phyloP scores from a whole-genome alignment of 2,113 vertebrate species.

The Calyptommatus sinebrachiatus region DNA sequence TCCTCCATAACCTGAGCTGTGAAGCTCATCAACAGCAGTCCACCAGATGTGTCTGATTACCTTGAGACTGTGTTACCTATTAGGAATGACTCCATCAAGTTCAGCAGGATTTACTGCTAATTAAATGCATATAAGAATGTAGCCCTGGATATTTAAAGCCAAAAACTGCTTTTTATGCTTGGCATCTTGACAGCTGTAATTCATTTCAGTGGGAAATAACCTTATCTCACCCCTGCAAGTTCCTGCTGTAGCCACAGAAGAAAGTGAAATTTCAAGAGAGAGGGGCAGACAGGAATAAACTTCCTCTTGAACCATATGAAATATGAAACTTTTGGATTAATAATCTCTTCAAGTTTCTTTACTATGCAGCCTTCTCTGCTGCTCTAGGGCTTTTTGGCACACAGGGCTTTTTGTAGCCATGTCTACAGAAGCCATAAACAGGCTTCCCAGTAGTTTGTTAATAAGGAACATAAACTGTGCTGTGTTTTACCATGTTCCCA shows the following conservation, averaged over 20 bases:
- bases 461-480: neutral
- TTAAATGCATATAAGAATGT: too few relatives aligned
- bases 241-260: neutral
- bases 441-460: neutral
- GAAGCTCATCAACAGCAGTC: too few relatives aligned
- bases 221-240: neutral
- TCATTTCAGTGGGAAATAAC: neutral
- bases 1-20: too few relatives aligned
- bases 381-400: neutral
- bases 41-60: too few relatives aligned
- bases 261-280: neutral
- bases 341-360: neutral
- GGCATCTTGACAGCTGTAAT: neutral
- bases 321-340: neutral
- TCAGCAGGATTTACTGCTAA: neutral
- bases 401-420: neutral
- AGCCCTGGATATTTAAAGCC: neutral
- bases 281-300: neutral
- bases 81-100: neutral
- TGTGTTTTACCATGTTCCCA: neutral
- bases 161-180: neutral
- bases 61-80: too few relatives aligned
- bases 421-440: neutral
- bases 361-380: neutral
- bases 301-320: neutral